These are phyloP conservation scores for Pelagia noctiluca DNA, from an alignment of 30 jellyfish, hydroid and myxozoan species.

Conservation along the genomic window DNA sequence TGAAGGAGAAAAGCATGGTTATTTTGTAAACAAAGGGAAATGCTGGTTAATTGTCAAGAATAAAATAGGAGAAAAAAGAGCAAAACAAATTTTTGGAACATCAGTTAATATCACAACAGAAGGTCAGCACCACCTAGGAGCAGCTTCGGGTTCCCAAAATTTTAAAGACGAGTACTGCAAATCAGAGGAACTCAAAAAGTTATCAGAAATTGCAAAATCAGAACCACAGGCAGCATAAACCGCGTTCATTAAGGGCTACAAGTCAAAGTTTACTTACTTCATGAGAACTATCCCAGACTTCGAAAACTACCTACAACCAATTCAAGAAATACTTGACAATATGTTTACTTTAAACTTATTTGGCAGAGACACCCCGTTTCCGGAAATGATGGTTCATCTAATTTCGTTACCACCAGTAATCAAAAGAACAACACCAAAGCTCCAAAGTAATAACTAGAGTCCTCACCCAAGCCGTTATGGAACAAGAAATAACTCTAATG, in stretches of 20 bases:
- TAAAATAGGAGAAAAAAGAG: neutral
- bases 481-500: neutral
- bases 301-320: slow-evolving; percentile 5
- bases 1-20: neutral
- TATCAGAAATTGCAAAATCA: slow-evolving; percentile 22
- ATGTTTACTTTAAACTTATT: neutral
- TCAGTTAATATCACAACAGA: slow-evolving; percentile 18
- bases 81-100: neutral
- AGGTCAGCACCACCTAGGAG: slow-evolving; percentile 26
- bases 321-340: neutral
- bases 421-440: neutral
- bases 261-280: slow-evolving; percentile 27
- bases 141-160: slow-evolving; percentile 12
- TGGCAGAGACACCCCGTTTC: neutral
- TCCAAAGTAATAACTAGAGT: neutral
- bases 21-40: neutral
- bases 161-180: neutral
- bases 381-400: neutral
- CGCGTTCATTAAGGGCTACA: slow-evolving; percentile 34
- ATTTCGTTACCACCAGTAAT: neutral
- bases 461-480: neutral
- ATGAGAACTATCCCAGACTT: slow-evolving; percentile 13
- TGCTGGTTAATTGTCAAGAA: neutral
- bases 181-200: neutral
- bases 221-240: no score